Evolutionary conservation across 2,113 vertebrate species (phyloP).

Genomic region (Gobius niger): DNA sequence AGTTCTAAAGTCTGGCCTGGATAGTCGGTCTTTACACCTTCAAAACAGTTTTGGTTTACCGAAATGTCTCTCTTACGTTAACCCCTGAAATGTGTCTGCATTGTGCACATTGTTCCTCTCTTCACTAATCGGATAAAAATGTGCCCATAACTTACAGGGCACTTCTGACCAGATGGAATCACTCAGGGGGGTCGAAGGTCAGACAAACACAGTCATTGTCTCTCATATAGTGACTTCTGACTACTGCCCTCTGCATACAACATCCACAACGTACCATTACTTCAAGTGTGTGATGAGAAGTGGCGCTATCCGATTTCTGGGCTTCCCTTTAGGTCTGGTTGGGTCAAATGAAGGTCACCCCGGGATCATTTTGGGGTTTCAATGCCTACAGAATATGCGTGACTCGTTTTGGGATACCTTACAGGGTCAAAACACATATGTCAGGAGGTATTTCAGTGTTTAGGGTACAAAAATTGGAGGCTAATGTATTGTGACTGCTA

Average conservation of each 20-base stretch:
- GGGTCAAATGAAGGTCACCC: constrained; percentile 56
- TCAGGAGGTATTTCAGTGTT: background rate
- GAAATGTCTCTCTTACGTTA: no score
- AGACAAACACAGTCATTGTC: constrained; percentile 26
- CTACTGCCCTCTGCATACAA: background rate
- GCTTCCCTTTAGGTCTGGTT: constrained; percentile 41
- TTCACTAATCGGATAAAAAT: constrained; percentile 32
- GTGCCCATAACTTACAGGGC: constrained; percentile 1
- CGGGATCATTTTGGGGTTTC: constrained; percentile 51
- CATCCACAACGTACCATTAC: background rate
- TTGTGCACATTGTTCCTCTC: constrained; percentile 37
- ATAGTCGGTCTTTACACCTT: no score
- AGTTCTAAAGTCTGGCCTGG: no score
- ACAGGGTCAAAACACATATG: constrained; percentile 69
- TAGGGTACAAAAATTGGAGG: constrained; percentile 9
- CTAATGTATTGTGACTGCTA: background rate
- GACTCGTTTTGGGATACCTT: constrained; percentile 68
- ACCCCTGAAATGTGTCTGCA: no score
- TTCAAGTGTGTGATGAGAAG: background rate
- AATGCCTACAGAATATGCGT: constrained; percentile 48
- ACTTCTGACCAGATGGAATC: constrained; percentile 39
- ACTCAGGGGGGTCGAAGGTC: constrained; percentile 42
- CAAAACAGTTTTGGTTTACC: no score
- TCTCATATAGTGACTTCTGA: constrained; percentile 3
- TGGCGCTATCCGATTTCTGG: constrained; percentile 55